phyloP scores from a whole-genome alignment of 2,797 vertebrate genomes.

The Discoglossus pictus region DNA sequence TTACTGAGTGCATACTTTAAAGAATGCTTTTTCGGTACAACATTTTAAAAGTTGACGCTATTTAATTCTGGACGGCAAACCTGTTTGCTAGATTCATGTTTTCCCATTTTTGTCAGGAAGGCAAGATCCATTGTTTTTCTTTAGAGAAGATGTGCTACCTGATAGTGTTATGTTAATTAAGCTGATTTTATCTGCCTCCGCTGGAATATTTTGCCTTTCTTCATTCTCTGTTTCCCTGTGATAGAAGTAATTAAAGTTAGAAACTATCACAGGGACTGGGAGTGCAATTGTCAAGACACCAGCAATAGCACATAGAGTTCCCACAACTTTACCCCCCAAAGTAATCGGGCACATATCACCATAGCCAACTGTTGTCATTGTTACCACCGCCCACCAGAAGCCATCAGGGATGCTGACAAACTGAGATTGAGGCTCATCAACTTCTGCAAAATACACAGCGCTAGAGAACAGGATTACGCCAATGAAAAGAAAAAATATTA shows the following conservation, averaged over 20 bases:
- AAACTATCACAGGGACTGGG: conserved; percentile 96
- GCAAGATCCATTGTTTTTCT: conserved; percentile 83
- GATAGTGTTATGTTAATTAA: conserved; percentile 70
- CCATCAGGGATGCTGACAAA: conserved; percentile 97
- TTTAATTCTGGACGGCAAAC: no score
- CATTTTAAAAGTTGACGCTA: no score
- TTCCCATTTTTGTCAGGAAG: conserved; percentile 79
- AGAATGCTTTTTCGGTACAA: no score
- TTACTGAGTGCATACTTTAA: no score
- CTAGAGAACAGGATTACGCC: conserved; percentile 98
- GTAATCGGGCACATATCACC: conserved; percentile 98
- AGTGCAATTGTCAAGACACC: conserved; percentile 96
- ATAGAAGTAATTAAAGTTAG: conserved; percentile 99
- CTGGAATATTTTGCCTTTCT: conserved; percentile 82
- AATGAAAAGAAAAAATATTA: conserved; percentile 97
- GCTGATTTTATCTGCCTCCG: conserved; percentile 78
- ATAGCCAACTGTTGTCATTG: conserved; percentile 97
- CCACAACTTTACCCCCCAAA: conserved; percentile 94
- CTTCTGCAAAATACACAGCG: conserved; percentile 96
- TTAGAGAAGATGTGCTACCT: conserved; percentile 84
- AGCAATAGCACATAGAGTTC: conserved; percentile 93
- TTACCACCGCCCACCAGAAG: conserved; percentile 99
- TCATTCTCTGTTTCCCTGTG: conserved; percentile 92
- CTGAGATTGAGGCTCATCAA: conserved; percentile 93
- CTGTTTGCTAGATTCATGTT: conserved; percentile 35